Base-by-base conservation (phyloP, 2,113 vertebrate genomes). In the Alouatta palliata region DNA sequence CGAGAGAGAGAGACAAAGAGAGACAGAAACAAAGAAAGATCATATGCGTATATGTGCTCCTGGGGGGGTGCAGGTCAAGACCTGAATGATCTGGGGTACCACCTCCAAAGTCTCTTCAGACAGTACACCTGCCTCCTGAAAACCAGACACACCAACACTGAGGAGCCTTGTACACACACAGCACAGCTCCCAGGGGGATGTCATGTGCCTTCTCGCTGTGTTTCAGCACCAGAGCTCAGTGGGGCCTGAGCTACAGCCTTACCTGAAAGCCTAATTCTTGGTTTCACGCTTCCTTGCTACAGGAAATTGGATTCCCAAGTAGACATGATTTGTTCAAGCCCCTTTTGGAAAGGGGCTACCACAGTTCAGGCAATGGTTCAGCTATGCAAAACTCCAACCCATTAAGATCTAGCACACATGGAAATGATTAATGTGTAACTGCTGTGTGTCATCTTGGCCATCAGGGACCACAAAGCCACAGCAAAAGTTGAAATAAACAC, bases 341-440 rank as follows among this genome's bases (percentile, higher is more conserved):
- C 84, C 52, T 96, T 94, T 83, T 96, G 92, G 91, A 98, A 98
- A 97, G 37, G 52, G 92, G 54, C 0, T 0, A 32, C 37, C 85
- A 83, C 80, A 95, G 68, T 21, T 47, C 0, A 43, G 82, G 96
- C 92, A 96, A 16, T 35, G 35, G 91, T 64, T 92, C 83, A 97
- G 92, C 95, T 97, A 13, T 40, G 54, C 43, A 75, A 84, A 96
- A 96, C 83, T 58, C 77, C 68, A 13, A 2, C 45, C 27, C 95
- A 45, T 96, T 47, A 75, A 43, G 52, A 56, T 86, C n/a, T 21
- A 80, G 61, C 21, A 52, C 58, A 81, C 84, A 73, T 52, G 91
- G 92, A 37, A 87, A 85, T 49, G 52, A 21, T 0, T 83, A 40
- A 66, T 13, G 35, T 61, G 80, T 10, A 47, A 86, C 19, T 92